Base-by-base conservation (phyloP, 1,140 invertebrate genomes). In the Episyrphus balteatus region DNA sequence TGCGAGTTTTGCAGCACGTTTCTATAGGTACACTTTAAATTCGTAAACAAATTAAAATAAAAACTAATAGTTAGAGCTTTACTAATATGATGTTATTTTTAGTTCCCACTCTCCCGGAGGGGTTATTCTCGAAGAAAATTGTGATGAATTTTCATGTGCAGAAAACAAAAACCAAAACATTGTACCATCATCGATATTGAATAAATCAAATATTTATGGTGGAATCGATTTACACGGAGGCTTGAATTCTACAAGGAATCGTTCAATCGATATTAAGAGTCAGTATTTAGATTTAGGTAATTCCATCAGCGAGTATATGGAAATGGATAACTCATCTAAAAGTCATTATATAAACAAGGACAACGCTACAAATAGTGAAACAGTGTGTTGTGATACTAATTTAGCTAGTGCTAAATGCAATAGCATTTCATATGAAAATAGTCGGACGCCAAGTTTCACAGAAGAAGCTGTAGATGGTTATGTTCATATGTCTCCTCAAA, bases 41-140 rank as follows among this genome's bases (percentile, higher is more conserved):
- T n/a, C n/a, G n/a, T n/a, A n/a, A n/a, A n/a, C n/a, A n/a, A n/a
- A n/a, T n/a, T n/a, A n/a, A 15, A n/a, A 38, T 48, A 47, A 18
- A 21, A 59, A 58, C 46, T 26, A 26, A 26, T 5, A 26, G 21
- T 26, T 5, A 26, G 8, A 26, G 21, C 21, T 26, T 5, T 8
- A 26, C 21, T 26, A 26, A 26, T 26, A 26, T 26, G 8, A 8
- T 26, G 21, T 26, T 26, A 3, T 26, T 26, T 26, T 26, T 26
- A 52, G 51, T 30, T 49, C 53, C 30, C 49, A 53, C 21, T 58
- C 61, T 1, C 52, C 59, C 40, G 54, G 53, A 10, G 49, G 52
- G 3, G 71, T 73, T 14, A 82, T 82, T 45, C 57, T 77, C 21
- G 79, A 81, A 55, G 79, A 80, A 55, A 79, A 76, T 8, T 26